Evolutionary conservation across 2,888 invertebrate species (phyloP), one percentile per base, ranked within the genome.

Genomic region (Sinhomidia bicolor): DNA sequence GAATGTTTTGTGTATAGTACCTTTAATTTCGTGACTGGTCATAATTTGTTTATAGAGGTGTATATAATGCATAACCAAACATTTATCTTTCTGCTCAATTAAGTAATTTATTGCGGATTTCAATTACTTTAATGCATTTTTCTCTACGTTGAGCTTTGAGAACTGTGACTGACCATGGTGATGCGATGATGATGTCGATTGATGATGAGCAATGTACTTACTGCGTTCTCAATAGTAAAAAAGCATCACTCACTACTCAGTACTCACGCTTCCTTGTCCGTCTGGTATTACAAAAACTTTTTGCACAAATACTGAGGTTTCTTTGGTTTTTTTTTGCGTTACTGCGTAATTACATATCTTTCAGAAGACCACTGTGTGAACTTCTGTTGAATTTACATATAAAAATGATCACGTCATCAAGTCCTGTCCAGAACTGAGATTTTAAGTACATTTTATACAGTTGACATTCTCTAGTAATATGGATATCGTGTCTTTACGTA

Each of bases 81-180:
- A 44, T 71, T 44, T 44, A 44, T 71, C 44, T 71, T 71, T 44
- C 20, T 12, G 71, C 71, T 71, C 44, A 71, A 71, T 71, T 44
- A 71, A 71, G 71, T 44, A 71, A 71, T 71, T 71, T 44, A 71
- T 71, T 41, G 71, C n/a, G 3, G 71, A 71, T 36, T 32, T 68
- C 36, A 68, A 44, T 44, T 44, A 44, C 23, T 23, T 44, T 41
- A 20, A 44, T 44, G 71, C 36, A 44, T n/a, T 20, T 26, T 26
- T 60, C 17, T 65, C 12, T 71, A 23, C 12, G 10, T 23, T 20
- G 20, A 44, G 44, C 20, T 14, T 20, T 71, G 29, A n/a, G n/a
- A n/a, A 62, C 29, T 62, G 32, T 10, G 44, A 44, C 5, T 36
- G 44, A 51, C 51, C 51, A 51, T 51, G 17, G n/a, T 17, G 51